Conservation (phyloP, 2,888 invertebrate species). For the Pharmacophagus antenor region DNA sequence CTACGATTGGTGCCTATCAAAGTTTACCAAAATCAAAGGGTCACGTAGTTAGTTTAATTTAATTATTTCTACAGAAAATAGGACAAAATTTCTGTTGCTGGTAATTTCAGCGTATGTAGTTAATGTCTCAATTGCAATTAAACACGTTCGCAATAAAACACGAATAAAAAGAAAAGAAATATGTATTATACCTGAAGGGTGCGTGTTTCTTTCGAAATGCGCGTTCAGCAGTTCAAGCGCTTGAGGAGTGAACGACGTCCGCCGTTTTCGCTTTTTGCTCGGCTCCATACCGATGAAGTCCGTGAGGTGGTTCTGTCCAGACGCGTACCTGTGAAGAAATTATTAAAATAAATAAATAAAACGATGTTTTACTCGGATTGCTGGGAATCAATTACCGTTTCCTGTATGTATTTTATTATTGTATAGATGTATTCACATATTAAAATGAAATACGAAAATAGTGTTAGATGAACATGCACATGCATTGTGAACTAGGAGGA, state of each 20-base stretch:
- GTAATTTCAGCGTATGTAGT: too few relatives aligned
- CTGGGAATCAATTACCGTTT: not conserved
- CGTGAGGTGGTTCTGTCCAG: constrained; percentile 95
- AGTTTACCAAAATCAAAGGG: too few relatives aligned
- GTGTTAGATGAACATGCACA: not conserved
- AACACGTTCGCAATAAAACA: too few relatives aligned
- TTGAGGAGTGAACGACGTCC: constrained; percentile 98
- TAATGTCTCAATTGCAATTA: too few relatives aligned
- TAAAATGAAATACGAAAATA: too few relatives aligned
- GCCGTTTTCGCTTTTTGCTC: constrained; percentile 96
- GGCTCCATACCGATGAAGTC: constrained; percentile 98
- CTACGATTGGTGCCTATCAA: too few relatives aligned
- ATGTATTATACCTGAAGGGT: constrained; percentile 93
- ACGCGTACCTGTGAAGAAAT: constrained; percentile 88
- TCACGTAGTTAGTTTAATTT: too few relatives aligned
- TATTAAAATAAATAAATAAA: too few relatives aligned
- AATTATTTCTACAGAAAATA: too few relatives aligned
- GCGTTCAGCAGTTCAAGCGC: constrained; percentile 96
- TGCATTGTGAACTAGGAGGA: not conserved
- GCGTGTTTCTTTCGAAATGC: constrained; percentile 97
- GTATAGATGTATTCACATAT: too few relatives aligned
- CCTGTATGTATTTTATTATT: not conserved
- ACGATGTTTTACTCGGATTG: too few relatives aligned
- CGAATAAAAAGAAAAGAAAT: constrained; percentile 24
- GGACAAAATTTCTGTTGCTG: too few relatives aligned